Evolutionary conservation across 2,888 invertebrate species (phyloP), one percentile per base, ranked within the genome.

Genomic region (Melipona bicolor): DNA sequence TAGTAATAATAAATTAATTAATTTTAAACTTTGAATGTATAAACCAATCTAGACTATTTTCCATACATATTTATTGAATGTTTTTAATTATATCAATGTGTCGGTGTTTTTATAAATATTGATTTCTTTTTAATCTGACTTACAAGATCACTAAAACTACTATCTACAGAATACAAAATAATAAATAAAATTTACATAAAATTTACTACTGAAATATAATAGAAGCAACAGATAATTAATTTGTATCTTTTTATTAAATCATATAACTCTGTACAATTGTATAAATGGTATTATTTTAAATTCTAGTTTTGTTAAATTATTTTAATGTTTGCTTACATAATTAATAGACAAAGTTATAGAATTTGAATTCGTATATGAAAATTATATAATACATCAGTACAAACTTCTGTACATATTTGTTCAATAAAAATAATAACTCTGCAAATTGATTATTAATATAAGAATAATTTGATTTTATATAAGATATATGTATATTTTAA

Each of bases 211-310:
- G 4, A 70, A 17, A 50, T 56, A 17, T 17, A n/a, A 52, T 21
- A 27, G 17, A 67, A 50, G n/a, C 62, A 73, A 49, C 49, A 54
- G 75, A 75, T 21, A 17, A 27, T 52, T 65, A 24, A 43, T 52
- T 43, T 59, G 15, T 36, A 43, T 61, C 4, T 24, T 27, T 74
- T 74, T 70, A 64, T 74, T 81, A 69, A 50, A 72, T 79, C 67
- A 62, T 65, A 59, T 59, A 71, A 75, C 59, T 64, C 70, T 81
- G 64, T 71, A 67, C 59, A 82, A 71, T 61, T 52, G 61, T 81
- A 71, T 32, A 82, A 81, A 82, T 36, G 27, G 50, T 74, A 62
- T 70, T 59, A 21, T 24, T 61, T 71, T 54, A 68, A 43, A 9
- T 61, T 67, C 4, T 24, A 65, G n/a, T 21, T 61, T 24, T 43